Conservation (phyloP, 2,797 vertebrate species). For the Enteromius anoplus region DNA sequence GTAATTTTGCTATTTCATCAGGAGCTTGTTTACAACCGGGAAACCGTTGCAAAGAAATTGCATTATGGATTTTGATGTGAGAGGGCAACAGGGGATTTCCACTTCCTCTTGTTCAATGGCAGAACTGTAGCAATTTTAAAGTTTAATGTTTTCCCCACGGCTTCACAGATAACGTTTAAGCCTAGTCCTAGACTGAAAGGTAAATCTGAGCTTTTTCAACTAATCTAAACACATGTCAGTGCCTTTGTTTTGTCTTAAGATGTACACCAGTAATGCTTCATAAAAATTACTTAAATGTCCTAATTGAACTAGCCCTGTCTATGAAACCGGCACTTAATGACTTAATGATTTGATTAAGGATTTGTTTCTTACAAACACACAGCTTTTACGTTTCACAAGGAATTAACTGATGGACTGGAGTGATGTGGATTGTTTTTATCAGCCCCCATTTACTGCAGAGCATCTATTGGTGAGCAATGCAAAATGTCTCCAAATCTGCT, state of each 20-base stretch:
- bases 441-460: background rate
- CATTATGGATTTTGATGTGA: background rate
- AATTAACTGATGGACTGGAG: background rate
- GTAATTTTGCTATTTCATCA: background rate
- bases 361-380: background rate
- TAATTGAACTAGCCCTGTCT: no score
- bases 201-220: no score
- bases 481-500: background rate
- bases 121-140: background rate
- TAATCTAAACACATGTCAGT: no score
- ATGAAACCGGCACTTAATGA: no score
- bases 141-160: no score
- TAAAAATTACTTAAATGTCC: no score
- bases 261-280: no score
- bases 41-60: background rate
- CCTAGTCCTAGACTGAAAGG: no score
- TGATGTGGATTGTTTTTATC: background rate
- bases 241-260: no score
- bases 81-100: background rate
- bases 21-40: background rate
- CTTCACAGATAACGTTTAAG: no score
- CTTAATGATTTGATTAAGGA: background rate
- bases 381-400: background rate
- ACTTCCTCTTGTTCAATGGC: background rate
- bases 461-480: background rate